Evolutionary conservation across 2,113 vertebrate genomes (phyloP).

Genomic region (Rhodinocichla rosea): DNA sequence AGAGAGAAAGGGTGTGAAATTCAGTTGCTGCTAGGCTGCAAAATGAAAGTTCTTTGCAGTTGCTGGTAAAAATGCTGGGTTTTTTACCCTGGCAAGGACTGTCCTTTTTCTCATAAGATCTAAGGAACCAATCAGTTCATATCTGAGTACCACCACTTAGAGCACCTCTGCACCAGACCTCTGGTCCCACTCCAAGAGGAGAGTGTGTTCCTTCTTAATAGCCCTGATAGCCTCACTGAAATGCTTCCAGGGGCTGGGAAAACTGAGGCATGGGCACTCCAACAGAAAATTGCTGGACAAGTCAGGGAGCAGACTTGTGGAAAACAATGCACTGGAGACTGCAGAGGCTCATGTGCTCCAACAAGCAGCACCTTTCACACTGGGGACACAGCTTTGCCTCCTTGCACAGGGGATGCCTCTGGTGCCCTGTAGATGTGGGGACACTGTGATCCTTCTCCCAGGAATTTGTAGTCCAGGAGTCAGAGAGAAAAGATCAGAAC

Average conservation of each 20-base stretch:
- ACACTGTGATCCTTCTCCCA: not conserved
- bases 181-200: not conserved
- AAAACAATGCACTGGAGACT: not conserved
- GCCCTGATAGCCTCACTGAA: not conserved
- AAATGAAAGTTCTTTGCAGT: not conserved
- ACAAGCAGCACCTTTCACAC: fast-evolving
- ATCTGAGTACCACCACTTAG: not conserved
- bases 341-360: not conserved
- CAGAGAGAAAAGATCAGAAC: not conserved
- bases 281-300: not conserved
- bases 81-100: not conserved
- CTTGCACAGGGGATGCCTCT: not conserved
- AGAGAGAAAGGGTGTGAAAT: not conserved
- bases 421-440: fast-evolving
- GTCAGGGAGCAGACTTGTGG: not conserved
- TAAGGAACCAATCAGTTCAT: not conserved
- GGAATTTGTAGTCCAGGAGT: not conserved
- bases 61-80: not conserved
- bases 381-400: not conserved
- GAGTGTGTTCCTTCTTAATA: not conserved
- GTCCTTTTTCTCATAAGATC: not conserved
- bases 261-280: not conserved
- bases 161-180: not conserved
- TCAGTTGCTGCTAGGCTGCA: not conserved
- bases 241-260: not conserved